Base-by-base conservation (phyloP, 2,113 vertebrate species). In the Epinephelus fuscoguttatus region DNA sequence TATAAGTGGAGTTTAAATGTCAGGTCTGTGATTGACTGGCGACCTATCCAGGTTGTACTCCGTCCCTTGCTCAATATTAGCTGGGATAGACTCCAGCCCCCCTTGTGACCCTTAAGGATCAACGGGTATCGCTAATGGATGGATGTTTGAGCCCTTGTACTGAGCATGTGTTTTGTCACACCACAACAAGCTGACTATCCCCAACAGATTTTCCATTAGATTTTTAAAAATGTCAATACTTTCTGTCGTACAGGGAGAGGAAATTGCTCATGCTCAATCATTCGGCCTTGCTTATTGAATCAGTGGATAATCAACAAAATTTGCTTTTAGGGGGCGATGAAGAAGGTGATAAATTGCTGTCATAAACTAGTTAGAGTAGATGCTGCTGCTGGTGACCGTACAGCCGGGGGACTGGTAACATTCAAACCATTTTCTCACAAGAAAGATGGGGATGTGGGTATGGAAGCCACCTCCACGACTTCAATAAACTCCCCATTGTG, bases 341-440 rank as follows among this genome's bases (percentile, higher is more conserved):
- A n/a, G 81, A 40, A 59, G 71, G 75, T 84, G 92, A 94, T 88
- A 86, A 87, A 94, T 94, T 80, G 77, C 72, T 77, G 80, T 91
- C 91, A 90, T 92, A 90, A 84, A 88, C 59, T 23, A 50, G 67
- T 74, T 82, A 53, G 37, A 81, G 85, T 60, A 75, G 72, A 71
- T 75, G 52, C 75, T 79, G 70, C 78, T 55, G 63, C 63, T 18
- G 87, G 85, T 92, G 91, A 86, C 81, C 85, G 78, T n/a, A 68
- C 84, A 76, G 79, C 81, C 70, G 25, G 23, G n/a, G 82, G 76
- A 78, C 33, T 78, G 72, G 60, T 63, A 82, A 77, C 84, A 68
- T 84, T 85, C 47, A 64, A 76, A 61, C 75, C 21, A 17, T 81
- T 88, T 18, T 68, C 82, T 87, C 78, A 73, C 74, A 63, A 72